Evolutionary conservation across 2,113 vertebrate genomes (phyloP).

Genomic region (Romanogobio albipinnatus): DNA sequence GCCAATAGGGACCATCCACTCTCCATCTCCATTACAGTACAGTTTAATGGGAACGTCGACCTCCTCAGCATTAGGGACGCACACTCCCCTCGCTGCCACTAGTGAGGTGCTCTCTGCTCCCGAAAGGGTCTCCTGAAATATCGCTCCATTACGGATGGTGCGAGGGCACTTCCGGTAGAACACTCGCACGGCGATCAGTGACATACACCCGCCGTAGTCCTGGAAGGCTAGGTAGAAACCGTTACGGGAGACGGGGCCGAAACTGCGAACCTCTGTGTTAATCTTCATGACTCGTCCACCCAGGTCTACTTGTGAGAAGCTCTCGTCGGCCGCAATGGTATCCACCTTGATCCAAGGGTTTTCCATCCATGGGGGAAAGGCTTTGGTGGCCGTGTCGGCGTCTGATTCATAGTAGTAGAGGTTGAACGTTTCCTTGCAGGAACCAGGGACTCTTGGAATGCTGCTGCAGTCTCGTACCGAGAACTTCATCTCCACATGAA

Average conservation of each 20-base stretch:
- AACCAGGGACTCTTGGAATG: conserved; percentile 95
- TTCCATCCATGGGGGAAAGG: conserved; percentile 95
- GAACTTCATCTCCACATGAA: conserved; percentile 99
- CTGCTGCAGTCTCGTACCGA: conserved; percentile 98
- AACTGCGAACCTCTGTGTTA: conserved; percentile 96
- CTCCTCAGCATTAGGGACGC: conserved; percentile 92
- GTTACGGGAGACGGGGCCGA: conserved; percentile 89
- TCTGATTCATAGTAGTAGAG: conserved; percentile 96
- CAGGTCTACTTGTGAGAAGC: conserved; percentile 96
- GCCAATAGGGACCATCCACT: conserved; percentile 98
- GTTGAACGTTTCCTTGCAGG: conserved; percentile 99
- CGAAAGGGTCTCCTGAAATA: conserved; percentile 93
- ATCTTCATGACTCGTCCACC: conserved; percentile 98
- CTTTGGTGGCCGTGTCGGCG: conserved; percentile 87
- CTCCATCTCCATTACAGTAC: conserved; percentile 96
- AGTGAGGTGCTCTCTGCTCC: conserved; percentile 96
- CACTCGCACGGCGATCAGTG: conserved; percentile 92
- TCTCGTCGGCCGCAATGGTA: conserved; percentile 95
- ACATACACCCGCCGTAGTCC: conserved; percentile 99
- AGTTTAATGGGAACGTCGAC: conserved; percentile 98
- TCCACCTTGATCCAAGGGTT: conserved; percentile 98
- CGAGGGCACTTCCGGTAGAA: conserved; percentile 97
- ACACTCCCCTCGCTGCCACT: conserved; percentile 90
- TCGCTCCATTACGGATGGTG: conserved; percentile 88
- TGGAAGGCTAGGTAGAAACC: conserved; percentile 99